These are phyloP conservation scores for Cydia pomonella DNA, from an alignment of 1,140 invertebrate species.

Conservation along the genomic window DNA sequence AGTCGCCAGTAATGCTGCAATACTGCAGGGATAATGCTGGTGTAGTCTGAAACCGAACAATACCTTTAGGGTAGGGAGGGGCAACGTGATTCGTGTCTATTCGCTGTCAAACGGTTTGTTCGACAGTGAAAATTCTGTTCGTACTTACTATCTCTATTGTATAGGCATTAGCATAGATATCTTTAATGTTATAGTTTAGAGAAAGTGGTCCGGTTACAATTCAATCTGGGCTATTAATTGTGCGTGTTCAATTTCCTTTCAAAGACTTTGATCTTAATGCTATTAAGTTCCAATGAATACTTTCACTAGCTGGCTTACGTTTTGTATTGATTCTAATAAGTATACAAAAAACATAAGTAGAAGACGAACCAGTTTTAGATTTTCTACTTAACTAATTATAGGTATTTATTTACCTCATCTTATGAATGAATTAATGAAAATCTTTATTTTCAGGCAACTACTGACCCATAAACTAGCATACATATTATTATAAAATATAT, in stretches of 20 bases:
- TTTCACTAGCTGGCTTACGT: neutral
- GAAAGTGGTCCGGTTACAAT: neutral
- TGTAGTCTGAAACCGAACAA: too few relatives aligned
- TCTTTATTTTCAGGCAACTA: too few relatives aligned
- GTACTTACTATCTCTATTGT: neutral
- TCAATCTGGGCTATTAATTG: neutral
- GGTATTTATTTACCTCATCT: too few relatives aligned
- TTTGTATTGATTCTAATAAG: neutral
- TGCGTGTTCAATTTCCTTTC: neutral
- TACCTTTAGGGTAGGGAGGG: too few relatives aligned
- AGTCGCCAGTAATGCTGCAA: too few relatives aligned
- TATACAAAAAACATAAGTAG: neutral
- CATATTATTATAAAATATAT: too few relatives aligned
- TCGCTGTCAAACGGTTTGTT: neutral
- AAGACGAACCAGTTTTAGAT: neutral
- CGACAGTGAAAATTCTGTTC: too few relatives aligned
- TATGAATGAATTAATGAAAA: too few relatives aligned
- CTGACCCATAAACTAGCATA: too few relatives aligned
- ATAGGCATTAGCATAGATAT: constrained; percentile 3
- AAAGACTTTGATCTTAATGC: neutral
- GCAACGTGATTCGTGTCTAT: neutral
- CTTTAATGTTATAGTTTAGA: neutral
- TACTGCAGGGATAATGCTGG: too few relatives aligned
- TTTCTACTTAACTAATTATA: too few relatives aligned
- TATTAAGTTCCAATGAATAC: neutral